Conservation (phyloP, 92 coral and sea anemone species). For the Bergia sp. region DNA sequence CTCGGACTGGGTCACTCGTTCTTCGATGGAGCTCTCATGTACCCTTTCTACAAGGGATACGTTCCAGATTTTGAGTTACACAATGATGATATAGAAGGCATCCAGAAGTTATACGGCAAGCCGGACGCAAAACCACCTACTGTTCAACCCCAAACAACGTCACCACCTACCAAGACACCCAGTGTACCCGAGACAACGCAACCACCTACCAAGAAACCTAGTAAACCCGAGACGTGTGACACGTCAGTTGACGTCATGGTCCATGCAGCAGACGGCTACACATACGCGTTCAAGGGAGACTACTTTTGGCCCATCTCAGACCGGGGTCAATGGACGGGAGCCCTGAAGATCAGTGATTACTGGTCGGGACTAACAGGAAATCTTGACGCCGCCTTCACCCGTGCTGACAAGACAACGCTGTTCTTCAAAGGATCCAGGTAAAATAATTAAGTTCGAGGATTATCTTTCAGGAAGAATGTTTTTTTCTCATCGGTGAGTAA, state of each 20-base stretch:
- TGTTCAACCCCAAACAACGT: neutral
- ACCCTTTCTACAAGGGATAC: conserved; percentile 81
- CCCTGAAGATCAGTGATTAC: conserved; percentile 65
- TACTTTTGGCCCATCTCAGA: conserved; percentile 91
- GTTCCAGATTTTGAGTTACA: conserved; percentile 64
- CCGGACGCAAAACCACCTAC: neutral
- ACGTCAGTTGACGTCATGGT: conserved; percentile 75
- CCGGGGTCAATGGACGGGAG: conserved; percentile 70
- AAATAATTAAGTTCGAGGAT: too few relatives aligned
- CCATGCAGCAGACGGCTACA: conserved; percentile 58
- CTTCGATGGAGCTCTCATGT: conserved; percentile 74
- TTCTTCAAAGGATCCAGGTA: too few relatives aligned
- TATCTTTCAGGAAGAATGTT: too few relatives aligned
- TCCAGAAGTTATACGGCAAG: conserved; percentile 81
- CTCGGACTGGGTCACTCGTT: conserved; percentile 89
- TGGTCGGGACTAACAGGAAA: conserved; percentile 76
- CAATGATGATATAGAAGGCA: conserved; percentile 80
- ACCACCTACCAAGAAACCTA: neutral
- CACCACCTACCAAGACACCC: neutral
- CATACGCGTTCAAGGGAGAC: conserved; percentile 84
- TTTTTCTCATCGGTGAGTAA: too few relatives aligned
- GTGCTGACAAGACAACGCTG: too few relatives aligned
- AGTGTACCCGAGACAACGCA: neutral
- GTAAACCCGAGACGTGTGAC: conserved; percentile 2
- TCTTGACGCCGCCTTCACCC: conserved; percentile 79